Evolutionary conservation across 23 tunicate species (phyloP).

Genomic region (Diplosoma virens): DNA sequence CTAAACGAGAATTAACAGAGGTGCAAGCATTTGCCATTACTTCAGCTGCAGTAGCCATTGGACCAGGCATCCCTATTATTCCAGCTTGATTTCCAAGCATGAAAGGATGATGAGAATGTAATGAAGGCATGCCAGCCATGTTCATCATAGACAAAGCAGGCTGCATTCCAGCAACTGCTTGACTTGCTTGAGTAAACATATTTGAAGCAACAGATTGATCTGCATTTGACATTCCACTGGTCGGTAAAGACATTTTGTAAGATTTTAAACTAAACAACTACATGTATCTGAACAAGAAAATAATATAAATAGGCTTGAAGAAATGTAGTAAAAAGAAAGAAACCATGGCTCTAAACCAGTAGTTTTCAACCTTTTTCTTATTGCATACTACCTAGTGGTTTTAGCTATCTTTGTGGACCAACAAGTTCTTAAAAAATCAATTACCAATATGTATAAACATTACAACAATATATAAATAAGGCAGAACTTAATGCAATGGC

Average conservation of each 20-base stretch:
- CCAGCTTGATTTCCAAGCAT: constrained; percentile 37
- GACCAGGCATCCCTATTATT: constrained; percentile 27
- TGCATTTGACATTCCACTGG: constrained; percentile 27
- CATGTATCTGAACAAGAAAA: no score
- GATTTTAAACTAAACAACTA: no score
- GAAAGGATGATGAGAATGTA: constrained; percentile 36
- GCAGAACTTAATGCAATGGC: no score
- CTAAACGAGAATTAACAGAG: constrained; percentile 11
- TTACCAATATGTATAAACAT: no score
- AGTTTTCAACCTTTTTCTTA: no score
- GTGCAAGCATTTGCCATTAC: constrained; percentile 18
- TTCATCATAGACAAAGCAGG: constrained; percentile 37
- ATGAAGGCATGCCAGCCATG: constrained; percentile 25
- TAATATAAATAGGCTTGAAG: no score
- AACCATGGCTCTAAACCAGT: no score
- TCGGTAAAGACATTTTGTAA: constrained; percentile 50
- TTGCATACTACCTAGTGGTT: no score
- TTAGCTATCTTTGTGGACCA: no score
- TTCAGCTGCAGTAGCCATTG: constrained; percentile 31
- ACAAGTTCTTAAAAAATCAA: no score
- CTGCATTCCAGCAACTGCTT: constrained; percentile 1
- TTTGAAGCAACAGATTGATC: constrained; percentile 24
- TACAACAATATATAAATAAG: no score
- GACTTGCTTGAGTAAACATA: constrained; percentile 40
- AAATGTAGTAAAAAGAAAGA: no score